Conservation (phyloP, 2,113 vertebrate species). For the Sapayoa aenigma region DNA sequence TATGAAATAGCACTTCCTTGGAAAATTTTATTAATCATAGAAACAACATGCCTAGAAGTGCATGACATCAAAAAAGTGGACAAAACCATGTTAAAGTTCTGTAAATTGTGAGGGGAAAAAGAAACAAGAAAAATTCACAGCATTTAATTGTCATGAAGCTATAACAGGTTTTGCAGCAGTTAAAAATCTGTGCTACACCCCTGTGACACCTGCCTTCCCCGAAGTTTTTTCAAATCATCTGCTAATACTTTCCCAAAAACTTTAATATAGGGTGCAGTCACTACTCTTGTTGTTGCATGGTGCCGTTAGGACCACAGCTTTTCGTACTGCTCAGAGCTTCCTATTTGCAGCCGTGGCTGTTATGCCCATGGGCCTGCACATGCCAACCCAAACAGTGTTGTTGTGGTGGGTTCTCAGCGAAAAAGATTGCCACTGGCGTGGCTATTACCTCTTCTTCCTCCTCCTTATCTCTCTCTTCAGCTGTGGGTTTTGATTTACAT, state of each 20-base stretch:
- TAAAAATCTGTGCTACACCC: neutral
- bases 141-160: neutral
- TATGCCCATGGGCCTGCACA: neutral
- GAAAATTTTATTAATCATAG: neutral
- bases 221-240: neutral
- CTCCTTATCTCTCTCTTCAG: neutral
- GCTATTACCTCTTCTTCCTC: neutral
- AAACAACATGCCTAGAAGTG: neutral
- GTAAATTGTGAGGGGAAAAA: neutral
- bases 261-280: neutral
- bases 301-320: neutral
- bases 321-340: neutral
- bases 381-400: neutral
- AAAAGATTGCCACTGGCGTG: accelerated
- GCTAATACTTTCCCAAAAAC: neutral
- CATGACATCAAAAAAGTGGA: neutral
- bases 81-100: neutral
- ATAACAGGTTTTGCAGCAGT: neutral
- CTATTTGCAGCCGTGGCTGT: neutral
- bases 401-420: neutral
- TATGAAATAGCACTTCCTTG: neutral
- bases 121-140: accelerated
- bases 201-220: neutral
- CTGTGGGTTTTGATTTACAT: neutral
- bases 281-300: neutral